Conservation (phyloP, 2,888 invertebrate species). For the Metopia argyrocephala region DNA sequence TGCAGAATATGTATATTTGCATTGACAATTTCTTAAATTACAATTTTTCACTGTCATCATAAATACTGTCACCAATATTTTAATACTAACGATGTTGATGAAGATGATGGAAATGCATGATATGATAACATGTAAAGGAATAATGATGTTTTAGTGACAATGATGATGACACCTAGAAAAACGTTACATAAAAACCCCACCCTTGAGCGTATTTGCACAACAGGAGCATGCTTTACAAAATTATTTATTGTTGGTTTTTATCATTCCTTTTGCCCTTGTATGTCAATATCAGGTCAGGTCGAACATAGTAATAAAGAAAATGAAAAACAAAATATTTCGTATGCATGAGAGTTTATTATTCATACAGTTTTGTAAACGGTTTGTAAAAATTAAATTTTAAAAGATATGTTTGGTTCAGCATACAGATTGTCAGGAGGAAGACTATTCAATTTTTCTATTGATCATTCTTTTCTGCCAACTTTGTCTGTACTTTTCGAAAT, state of each 20-base stretch:
- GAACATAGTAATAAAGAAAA: slow-evolving; percentile 18
- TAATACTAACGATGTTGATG: slow-evolving; percentile 4
- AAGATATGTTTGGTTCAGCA: neutral
- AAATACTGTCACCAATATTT: slow-evolving; percentile 39
- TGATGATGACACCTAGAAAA: slow-evolving; percentile 51
- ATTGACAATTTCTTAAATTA: slow-evolving; percentile 32
- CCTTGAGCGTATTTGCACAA: slow-evolving; percentile 51
- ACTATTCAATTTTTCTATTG: too few relatives aligned
- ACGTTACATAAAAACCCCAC: slow-evolving; percentile 4
- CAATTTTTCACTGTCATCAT: slow-evolving; percentile 41
- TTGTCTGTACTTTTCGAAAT: too few relatives aligned
- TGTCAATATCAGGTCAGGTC: slow-evolving; percentile 61
- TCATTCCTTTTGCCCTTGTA: neutral
- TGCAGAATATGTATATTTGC: too few relatives aligned
- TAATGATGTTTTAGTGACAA: slow-evolving; percentile 5
- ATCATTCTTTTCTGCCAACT: too few relatives aligned
- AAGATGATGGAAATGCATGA: too few relatives aligned
- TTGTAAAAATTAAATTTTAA: neutral
- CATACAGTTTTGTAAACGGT: slow-evolving; percentile 24
- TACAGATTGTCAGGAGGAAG: too few relatives aligned
- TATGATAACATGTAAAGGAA: neutral
- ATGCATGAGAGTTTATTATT: slow-evolving; percentile 2
- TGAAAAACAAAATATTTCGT: neutral
- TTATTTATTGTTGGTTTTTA: neutral
- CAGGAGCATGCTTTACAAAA: slow-evolving; percentile 50